phyloP scores from a whole-genome alignment of 2,797 vertebrate species.

The Paguma larvata region DNA sequence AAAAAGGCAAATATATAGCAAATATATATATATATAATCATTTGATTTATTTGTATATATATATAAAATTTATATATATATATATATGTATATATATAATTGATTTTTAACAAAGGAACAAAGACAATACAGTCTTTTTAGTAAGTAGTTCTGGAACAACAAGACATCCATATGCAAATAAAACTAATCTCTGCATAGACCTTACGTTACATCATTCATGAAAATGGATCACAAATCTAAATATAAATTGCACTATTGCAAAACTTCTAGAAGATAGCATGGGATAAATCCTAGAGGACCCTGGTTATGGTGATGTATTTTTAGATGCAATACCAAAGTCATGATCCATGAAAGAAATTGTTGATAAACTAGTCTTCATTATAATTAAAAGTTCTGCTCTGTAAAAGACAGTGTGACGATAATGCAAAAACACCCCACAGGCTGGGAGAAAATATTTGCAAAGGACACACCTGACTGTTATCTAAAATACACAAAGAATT shows the following conservation, averaged over 20 bases:
- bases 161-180: not conserved
- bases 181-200: not conserved
- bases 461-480: not conserved
- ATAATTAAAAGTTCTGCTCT: not conserved
- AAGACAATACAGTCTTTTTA: not conserved
- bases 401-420: not conserved
- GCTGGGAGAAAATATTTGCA: not conserved
- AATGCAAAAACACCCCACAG: not conserved
- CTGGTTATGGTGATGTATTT: not conserved
- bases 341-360: not conserved
- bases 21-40: not conserved
- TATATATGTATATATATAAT: not conserved
- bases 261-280: not conserved
- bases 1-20: no score
- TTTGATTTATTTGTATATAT: no score
- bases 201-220: not conserved
- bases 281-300: not conserved
- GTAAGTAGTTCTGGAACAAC: not conserved
- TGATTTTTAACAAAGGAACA: not conserved
- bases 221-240: not conserved
- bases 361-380: not conserved
- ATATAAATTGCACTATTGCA: not conserved
- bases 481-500: not conserved
- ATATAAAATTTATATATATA: not conserved
- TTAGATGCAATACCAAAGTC: not conserved